Percentiles rank a stretch among this genome's conserved stretches.
phyloP scores from a whole-genome alignment of 2,797 vertebrate genomes.

The Myotis vivesi region DNA sequence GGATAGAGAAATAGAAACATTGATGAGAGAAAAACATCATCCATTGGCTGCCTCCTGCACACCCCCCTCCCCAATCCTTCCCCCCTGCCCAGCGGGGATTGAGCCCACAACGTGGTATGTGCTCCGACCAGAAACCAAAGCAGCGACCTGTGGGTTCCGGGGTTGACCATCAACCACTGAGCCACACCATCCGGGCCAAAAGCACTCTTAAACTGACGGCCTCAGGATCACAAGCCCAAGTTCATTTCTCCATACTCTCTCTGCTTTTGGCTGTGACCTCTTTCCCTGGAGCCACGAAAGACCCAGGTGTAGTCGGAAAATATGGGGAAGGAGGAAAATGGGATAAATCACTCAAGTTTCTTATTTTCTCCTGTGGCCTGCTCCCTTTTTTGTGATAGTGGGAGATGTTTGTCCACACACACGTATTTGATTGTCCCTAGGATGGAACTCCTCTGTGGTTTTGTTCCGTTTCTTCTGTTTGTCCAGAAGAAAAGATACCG shows the following conservation, averaged over 20 bases:
- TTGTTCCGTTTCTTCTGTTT: neutral
- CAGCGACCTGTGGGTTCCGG: no score
- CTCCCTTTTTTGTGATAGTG: neutral
- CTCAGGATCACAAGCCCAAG: constrained; percentile 10
- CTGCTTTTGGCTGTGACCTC: neutral
- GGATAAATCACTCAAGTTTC: neutral
- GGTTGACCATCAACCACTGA: no score
- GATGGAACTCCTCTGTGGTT: neutral
- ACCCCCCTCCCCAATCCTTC: no score
- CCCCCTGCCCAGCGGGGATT: no score
- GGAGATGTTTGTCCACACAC: neutral
- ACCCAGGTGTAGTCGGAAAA: neutral
- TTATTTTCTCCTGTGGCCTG: neutral
- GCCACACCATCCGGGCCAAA: no score
- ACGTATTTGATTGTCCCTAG: neutral
- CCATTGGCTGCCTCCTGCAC: no score
- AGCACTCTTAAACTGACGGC: neutral
- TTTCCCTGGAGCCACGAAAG: neutral
- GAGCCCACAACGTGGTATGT: no score
- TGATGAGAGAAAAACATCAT: no score
- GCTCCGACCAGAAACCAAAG: no score
- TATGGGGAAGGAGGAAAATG: neutral
- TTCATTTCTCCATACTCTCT: neutral
- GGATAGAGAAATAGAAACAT: no score
- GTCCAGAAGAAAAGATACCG: neutral